Evolutionary conservation across 2,888 invertebrate species (phyloP).

Genomic region (Synergus umbraculus): DNA sequence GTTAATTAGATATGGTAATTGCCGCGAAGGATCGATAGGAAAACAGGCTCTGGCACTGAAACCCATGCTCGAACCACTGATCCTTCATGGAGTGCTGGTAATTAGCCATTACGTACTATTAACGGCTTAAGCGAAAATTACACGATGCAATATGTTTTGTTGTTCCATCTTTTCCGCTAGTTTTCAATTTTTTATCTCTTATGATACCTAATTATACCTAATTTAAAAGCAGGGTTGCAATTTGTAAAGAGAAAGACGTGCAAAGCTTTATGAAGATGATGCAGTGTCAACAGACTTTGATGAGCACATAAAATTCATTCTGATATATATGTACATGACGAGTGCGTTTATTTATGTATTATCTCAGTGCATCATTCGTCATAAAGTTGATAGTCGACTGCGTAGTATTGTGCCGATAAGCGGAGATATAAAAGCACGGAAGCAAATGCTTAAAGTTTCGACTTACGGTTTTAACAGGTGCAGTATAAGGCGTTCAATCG

Average conservation of each 20-base stretch:
- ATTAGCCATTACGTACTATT: slow-evolving; percentile 17
- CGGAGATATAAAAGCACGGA: neutral
- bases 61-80: slow-evolving; percentile 13
- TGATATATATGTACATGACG: slow-evolving; percentile 1
- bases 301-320: slow-evolving; percentile 3
- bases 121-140: neutral
- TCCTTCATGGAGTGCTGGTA: slow-evolving; percentile 13
- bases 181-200: neutral
- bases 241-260: neutral
- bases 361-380: slow-evolving; percentile 6
- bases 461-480: neutral
- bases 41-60: slow-evolving; percentile 9
- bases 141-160: neutral
- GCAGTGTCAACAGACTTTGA: slow-evolving; percentile 12
- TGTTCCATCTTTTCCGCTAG: neutral
- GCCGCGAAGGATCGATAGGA: slow-evolving; percentile 27
- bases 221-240: neutral
- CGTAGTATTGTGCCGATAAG: neutral
- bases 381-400: slow-evolving; percentile 16
- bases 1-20: slow-evolving; percentile 39
- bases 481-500: neutral
- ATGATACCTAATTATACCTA: neutral
- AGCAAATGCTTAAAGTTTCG: slow-evolving; percentile 2
- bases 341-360: slow-evolving; percentile 26
- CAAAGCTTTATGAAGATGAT: neutral